Base-by-base conservation (phyloP, 2,888 invertebrate genomes). In the Drepanosiphum platanoidis region DNA sequence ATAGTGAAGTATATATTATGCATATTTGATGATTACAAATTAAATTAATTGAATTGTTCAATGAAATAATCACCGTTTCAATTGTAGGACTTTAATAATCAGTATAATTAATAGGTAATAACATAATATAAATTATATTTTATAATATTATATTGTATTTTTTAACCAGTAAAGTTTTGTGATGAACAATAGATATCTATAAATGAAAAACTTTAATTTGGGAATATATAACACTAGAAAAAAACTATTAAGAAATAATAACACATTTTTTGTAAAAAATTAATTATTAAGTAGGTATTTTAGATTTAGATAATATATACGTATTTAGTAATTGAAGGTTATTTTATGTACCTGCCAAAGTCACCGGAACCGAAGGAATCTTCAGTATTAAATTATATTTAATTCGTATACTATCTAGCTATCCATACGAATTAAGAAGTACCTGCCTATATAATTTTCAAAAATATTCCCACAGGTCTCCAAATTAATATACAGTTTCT, bases 301-400 rank as follows among this genome's bases (percentile, higher is more conserved):
- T 68, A 42, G 8, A 13, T 52, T 13, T 77, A 27, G 46, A 15
- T 46, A n/a, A n/a, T 7, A 3, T 61, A 61, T 61, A 22, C n/a
- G 7, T 42, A 27, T 4, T 32, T 42, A 78, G 22, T 52, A 70
- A 68, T 52, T 52, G 32, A 80, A 70, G 68, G 80, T 80, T 80
- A 39, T n/a, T 80, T 70, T 52, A 52, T 46, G 22, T 36, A 27
- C 9, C 46, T 36, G 18, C 9, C 46, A 52, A 80, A 68, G 68
- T 52, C 52, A 70, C 36, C 27, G 32, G 36, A 52, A 70, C 52
- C n/a, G n/a, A n/a, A n/a, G n/a, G 18, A 52, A 70, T 70, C 34
- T 80, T 15, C 34, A 68, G 32, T 27, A 34, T 68, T 46, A 32
- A 46, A 68, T 34, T 46, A 66, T 79, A 11, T 61, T 39, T 30